phyloP scores from a whole-genome alignment of 1,140 invertebrate species.

The Stegodyphus dumicola region DNA sequence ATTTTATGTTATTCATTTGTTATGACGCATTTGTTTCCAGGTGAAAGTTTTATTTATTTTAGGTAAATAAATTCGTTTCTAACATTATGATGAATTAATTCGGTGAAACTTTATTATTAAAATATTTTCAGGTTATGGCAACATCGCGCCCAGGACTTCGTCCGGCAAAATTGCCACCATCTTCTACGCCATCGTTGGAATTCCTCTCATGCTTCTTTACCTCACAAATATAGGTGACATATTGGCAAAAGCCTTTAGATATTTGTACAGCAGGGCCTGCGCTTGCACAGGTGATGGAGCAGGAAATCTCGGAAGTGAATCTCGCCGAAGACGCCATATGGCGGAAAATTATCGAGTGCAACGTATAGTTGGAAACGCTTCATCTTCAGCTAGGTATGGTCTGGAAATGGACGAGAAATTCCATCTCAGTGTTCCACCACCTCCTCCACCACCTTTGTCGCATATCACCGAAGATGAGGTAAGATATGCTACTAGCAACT shows the following conservation, averaged over 20 bases:
- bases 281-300: conserved; percentile 43
- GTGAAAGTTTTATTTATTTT: too few relatives aligned
- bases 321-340: not conserved
- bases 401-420: conserved; percentile 49
- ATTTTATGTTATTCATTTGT: too few relatives aligned
- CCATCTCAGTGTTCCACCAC: conserved; percentile 17
- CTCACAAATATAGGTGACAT: conserved; percentile 70
- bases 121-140: conserved; percentile 68
- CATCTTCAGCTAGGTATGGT: not conserved
- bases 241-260: conserved; percentile 69
- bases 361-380: conserved; percentile 16
- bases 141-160: conserved; percentile 68
- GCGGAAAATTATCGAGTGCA: conserved; percentile 51
- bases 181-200: conserved; percentile 69
- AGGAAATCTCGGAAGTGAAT: not conserved
- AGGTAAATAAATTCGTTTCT: too few relatives aligned
- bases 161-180: conserved; percentile 69
- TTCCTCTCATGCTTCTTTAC: conserved; percentile 70
- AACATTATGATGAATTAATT: too few relatives aligned
- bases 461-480: conserved; percentile 35
- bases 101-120: conserved; percentile 63
- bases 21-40: too few relatives aligned
- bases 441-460: conserved; percentile 11
- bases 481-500: not conserved
- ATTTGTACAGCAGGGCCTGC: conserved; percentile 67